Conservation (phyloP, 2,888 invertebrate genomes). For the Lasioglossum morio region DNA sequence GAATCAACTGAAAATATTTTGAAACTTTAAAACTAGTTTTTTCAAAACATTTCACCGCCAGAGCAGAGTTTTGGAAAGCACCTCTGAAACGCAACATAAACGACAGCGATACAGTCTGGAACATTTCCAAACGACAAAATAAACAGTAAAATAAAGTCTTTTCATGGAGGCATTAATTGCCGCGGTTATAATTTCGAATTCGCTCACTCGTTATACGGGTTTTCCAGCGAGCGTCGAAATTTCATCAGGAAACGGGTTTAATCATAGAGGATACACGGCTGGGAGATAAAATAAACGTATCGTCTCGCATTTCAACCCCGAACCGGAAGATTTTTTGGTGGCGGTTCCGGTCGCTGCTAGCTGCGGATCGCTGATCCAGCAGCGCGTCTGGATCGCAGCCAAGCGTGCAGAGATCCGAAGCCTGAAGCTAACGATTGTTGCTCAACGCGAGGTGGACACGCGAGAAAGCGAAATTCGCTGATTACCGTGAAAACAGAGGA, state of each 20-base stretch:
- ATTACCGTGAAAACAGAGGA: slow-evolving; percentile 4
- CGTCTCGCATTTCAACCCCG: not conserved
- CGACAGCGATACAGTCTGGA: not conserved
- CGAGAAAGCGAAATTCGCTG: slow-evolving; percentile 8
- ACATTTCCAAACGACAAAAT: not conserved
- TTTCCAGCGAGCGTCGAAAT: not conserved
- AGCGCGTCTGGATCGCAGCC: slow-evolving; percentile 51
- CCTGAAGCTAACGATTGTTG: slow-evolving; percentile 35
- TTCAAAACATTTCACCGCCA: too few relatives aligned
- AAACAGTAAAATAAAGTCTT: not conserved
- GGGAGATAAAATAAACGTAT: not conserved
- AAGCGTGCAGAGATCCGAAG: slow-evolving; percentile 35
- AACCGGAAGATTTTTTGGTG: not conserved
- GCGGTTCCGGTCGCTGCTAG: not conserved
- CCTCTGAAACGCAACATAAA: not conserved
- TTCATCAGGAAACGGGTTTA: not conserved
- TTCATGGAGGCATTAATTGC: not conserved
- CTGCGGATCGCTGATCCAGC: slow-evolving; percentile 53
- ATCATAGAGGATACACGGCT: not conserved
- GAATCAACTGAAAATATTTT: not conserved
- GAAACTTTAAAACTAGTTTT: not conserved
- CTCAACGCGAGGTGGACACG: slow-evolving; percentile 2
- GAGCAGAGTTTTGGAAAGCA: not conserved
- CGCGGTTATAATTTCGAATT: not conserved
- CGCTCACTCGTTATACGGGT: not conserved